Evolutionary conservation across 2,888 invertebrate species (phyloP).

Genomic region (Scelioninae gen. 1): DNA sequence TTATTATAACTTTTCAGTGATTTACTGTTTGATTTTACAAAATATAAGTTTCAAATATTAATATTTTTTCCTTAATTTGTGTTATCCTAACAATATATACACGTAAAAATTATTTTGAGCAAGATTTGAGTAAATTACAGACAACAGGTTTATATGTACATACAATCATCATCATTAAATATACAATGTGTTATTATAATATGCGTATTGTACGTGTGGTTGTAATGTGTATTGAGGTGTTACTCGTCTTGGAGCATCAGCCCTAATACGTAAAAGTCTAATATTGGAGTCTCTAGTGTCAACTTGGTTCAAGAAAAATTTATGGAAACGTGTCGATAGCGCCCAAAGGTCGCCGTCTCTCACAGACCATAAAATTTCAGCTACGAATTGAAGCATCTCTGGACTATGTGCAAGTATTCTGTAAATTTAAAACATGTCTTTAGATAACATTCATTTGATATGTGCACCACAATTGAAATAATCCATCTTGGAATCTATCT

Average conservation of each 20-base stretch:
- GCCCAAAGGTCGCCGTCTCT: conserved; percentile 90
- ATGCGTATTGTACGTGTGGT: conserved; percentile 10
- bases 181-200: conserved; percentile 37
- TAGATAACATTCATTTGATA: no score
- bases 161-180: not conserved
- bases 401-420: conserved; percentile 90
- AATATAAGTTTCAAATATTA: not conserved
- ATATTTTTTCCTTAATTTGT: not conserved
- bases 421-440: conserved; percentile 57
- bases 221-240: not conserved
- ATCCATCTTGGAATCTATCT: no score
- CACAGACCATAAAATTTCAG: conserved; percentile 89
- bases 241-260: conserved; percentile 55
- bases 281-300: conserved; percentile 89
- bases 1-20: no score
- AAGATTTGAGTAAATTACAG: no score
- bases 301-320: conserved; percentile 89
- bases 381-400: conserved; percentile 90
- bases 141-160: no score
- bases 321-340: conserved; percentile 91
- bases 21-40: no score
- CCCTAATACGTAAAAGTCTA: conserved; percentile 88
- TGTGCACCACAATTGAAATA: no score
- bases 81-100: not conserved
- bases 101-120: not conserved